phyloP scores from a whole-genome alignment of 2,888 invertebrate genomes.

The Tiliacea aurago region DNA sequence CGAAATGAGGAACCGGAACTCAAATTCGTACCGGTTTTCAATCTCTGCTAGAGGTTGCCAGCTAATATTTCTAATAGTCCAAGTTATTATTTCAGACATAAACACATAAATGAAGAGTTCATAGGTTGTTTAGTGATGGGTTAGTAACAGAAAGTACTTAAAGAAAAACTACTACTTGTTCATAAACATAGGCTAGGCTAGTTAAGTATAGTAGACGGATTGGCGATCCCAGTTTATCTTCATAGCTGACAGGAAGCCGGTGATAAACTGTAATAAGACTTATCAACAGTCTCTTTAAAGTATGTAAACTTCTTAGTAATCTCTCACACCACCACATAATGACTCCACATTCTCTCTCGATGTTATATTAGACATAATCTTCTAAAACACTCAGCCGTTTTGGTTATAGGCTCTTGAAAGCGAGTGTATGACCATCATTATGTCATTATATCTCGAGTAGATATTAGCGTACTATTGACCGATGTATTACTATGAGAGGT shows the following conservation, averaged over 20 bases:
- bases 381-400: slow-evolving; percentile 48
- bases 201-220: background rate
- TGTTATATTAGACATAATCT: slow-evolving; percentile 41
- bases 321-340: slow-evolving; percentile 10
- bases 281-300: background rate
- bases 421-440: slow-evolving; percentile 28
- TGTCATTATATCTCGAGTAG: slow-evolving; percentile 46
- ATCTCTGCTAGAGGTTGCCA: no score
- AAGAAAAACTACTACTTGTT: no score
- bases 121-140: no score
- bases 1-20: no score
- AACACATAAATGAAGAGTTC: no score
- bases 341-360: slow-evolving; percentile 3
- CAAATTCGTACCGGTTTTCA: no score
- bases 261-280: background rate
- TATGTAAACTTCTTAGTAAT: background rate
- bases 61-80: no score
- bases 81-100: no score
- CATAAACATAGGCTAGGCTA: no score
- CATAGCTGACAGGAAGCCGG: background rate
- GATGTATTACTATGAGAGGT: slow-evolving; percentile 18
- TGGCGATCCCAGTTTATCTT: background rate
- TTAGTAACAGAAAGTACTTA: no score
- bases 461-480: slow-evolving; percentile 47
- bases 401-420: slow-evolving; percentile 22